Base-by-base conservation (phyloP, 2,797 vertebrate genomes). In the Atherinosoma microstoma region DNA sequence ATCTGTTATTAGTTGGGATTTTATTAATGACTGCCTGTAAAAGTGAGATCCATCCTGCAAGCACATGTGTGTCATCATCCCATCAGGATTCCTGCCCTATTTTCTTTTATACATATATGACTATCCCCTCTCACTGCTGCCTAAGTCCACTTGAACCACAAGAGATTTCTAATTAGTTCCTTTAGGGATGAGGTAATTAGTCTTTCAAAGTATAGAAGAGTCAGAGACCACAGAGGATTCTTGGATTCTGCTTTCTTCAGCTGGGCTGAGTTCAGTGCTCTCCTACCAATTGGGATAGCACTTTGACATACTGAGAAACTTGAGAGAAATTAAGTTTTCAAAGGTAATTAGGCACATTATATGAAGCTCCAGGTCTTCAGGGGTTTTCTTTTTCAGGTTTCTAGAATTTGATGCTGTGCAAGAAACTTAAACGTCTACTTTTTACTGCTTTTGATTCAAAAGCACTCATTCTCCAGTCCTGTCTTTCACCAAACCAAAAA, bases 111-210 rank as follows among this genome's bases (percentile, higher is more conserved):
- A 61, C n/a, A n/a, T 15, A 12, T 57, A 51, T 63, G 16, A 80
- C 72, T 75, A 79, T 67, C 60, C 58, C 36, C 71, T 65, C 34
- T 38, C 2, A 6, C 16, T 53, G 12, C 67, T 82, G n/a, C 54
- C 51, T 47, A 42, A 72, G 51, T 73, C 58, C 38, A 64, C 56
- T 58, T 70, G 58, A 64, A 71, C 56, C 36, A 42, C 51, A 72
- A 70, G 68, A 11, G 36, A 60, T 71, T 34, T 77, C 79, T 79
- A 82, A 86, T 88, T 72, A 87, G 38, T 54, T 73, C 68, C 63
- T 78, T 80, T 27, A 18, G 30, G 72, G 59, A 84, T 79, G 72
- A 80, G 61, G 72, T 87, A 83, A 87, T 90, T 80, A 71, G n/a
- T 20, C 80, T 87, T 80, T 86, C 76, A 84, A 36, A 64, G 65